Percentiles rank a stretch among this genome's conserved stretches.
Conservation (phyloP, 2,797 vertebrate genomes). For the Spea hammondii region DNA sequence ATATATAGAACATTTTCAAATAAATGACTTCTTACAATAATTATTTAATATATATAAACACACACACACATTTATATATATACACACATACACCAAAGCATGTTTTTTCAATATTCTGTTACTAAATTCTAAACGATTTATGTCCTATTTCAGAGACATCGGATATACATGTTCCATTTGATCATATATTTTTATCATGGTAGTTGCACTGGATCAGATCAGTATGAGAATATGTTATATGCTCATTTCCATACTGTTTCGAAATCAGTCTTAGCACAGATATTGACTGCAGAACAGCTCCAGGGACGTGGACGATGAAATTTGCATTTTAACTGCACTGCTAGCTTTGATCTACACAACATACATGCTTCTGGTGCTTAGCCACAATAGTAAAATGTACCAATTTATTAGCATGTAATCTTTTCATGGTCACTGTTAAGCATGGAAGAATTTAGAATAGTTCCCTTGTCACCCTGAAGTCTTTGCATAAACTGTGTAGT, state of each 20-base stretch:
- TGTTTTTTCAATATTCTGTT: too few relatives aligned
- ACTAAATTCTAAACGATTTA: neutral
- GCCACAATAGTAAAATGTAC: slow-evolving; percentile 76
- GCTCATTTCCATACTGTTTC: slow-evolving; percentile 3
- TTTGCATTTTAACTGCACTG: slow-evolving; percentile 28
- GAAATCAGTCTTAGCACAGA: neutral
- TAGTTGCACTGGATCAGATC: neutral
- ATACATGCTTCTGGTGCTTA: slow-evolving; percentile 68
- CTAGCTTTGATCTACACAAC: slow-evolving; percentile 43
- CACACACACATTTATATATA: neutral
- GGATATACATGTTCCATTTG: neutral
- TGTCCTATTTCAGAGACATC: neutral
- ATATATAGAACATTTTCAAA: neutral
- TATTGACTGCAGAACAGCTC: slow-evolving; percentile 2
- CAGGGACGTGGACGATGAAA: slow-evolving; percentile 2
- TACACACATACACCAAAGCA: too few relatives aligned
- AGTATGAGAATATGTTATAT: neutral
- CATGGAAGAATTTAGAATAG: neutral
- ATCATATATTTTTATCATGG: neutral
- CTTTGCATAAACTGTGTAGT: neutral
- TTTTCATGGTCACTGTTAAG: neutral
- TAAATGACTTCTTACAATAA: neutral
- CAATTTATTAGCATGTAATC: slow-evolving; percentile 69
- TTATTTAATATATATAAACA: neutral
- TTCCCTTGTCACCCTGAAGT: neutral